These are phyloP conservation scores for Tapera naevia DNA, from an alignment of 2,797 vertebrate species.

Conservation along the genomic window DNA sequence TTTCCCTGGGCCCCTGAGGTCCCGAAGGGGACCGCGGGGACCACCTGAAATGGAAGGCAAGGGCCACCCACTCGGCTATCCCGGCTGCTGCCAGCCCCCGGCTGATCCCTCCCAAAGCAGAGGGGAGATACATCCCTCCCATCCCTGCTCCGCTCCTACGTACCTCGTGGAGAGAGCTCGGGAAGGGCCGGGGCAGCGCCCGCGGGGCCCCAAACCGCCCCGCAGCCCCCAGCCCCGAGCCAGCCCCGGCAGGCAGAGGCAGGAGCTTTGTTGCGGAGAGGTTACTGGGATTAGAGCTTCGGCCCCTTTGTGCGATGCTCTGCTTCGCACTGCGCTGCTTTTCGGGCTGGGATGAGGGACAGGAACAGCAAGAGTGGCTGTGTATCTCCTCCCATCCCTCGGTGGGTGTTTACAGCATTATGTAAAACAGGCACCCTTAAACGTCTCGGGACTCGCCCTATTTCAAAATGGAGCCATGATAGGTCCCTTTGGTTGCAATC, in stretches of 20 bases:
- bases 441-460: not conserved
- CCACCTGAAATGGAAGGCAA: constrained; percentile 73
- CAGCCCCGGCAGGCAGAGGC: not conserved
- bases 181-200: not conserved
- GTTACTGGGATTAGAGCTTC: not conserved
- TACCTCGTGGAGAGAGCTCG: constrained; percentile 52
- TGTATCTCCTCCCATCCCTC: constrained; percentile 54
- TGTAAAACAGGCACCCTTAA: constrained; percentile 51
- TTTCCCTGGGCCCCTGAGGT: constrained; percentile 73
- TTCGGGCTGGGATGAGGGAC: not conserved
- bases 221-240: not conserved
- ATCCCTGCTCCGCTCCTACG: constrained; percentile 58
- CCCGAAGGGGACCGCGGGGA: constrained; percentile 66
- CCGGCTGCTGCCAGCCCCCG: constrained; percentile 63
- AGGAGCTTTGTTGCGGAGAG: constrained; percentile 11
- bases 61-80: constrained; percentile 74
- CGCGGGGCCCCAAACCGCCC: too few species aligned
- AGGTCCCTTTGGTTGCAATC: constrained; percentile 45
- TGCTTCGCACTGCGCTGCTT: not conserved
- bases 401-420: constrained; percentile 58
- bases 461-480: constrained; percentile 36
- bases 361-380: constrained; percentile 5
- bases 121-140: constrained; percentile 34
- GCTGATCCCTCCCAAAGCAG: constrained; percentile 56
- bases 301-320: constrained; percentile 22